Base-by-base conservation (phyloP, 1,140 invertebrate species). In the Mylabris phalerata region DNA sequence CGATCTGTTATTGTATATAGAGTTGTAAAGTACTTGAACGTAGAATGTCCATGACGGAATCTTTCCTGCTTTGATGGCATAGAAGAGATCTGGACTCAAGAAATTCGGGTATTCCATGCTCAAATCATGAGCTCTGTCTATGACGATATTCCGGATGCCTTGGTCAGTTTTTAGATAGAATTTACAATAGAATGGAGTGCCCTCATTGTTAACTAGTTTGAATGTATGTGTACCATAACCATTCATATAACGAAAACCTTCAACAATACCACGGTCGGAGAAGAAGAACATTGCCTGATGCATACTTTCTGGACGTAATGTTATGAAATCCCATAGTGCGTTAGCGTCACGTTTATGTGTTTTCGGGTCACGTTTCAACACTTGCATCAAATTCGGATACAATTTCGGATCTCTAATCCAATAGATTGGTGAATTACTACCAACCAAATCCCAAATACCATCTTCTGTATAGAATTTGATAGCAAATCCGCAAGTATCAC, bases 401-500 rank as follows among this genome's bases (percentile, higher is more conserved):
- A 93, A 74, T n/a, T 92, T 78, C 0, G 92, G 88, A 75, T 96
- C 93, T 11, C 91, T 81, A 61, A 95, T 84, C 72, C 94, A 95
- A 75, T 93, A 95, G 51, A 96, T 88, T 0, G 93, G 93, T 3
- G 90, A 94, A 71, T 95, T 95, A 73, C 93, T 94, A 3, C 92
- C 91, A 24, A 92, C 90, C 44, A 95, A 69, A 76, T 95, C 93
- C 92, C 92, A 96, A 68, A 90, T 91, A 42, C 93, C 93, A 51
- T 94, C 89, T 48, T 95, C 91, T 1, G 91, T 92, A 72, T 95
- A 95, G 65, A 95, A 90, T 71, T 95, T 95, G 0, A 95, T 75
- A 3, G 93, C 88, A 71, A 95, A 95, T 32, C 93, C 93, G 57
- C 92, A 81, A 9, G 90, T 88, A 76, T 95, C 93, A 47, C 92